Base-by-base conservation (phyloP, 2,797 vertebrate species). In the Halcyon badia region DNA sequence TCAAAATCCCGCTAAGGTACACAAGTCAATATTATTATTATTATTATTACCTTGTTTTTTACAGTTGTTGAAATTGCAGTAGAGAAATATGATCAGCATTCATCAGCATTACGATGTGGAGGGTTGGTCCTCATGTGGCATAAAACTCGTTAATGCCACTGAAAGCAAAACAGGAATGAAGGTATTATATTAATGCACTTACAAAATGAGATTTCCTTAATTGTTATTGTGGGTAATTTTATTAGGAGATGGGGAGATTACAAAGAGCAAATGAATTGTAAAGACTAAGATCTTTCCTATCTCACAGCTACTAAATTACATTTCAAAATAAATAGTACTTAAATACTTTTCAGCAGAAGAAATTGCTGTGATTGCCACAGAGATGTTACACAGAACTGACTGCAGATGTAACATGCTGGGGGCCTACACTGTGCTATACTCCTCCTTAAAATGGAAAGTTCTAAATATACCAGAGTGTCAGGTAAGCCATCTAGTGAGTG, bases 251-350 rank as follows among this genome's bases (percentile, higher is more conserved):
- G 2, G 9, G 31, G 31, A 92, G 48, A 20, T 94, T 76, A 51
- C 19, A 87, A 25, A 64, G 28, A 90, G 16, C 3, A 60, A 90
- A 90, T 41, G 2, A 92, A 93, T 83, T 79, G 31, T 31, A 66
- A 83, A 92, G 51, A 48, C 62, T 48, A 61, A 52, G 33, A 37
- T 79, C 21, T 72, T 89, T 72, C 54, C n/a, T 86, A 83, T 72
- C 37, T 56, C 87, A 28, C 10, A 90, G 54, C 46, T 89, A 79
- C 56, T 73, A 90, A 90, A 93, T 66, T 89, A 60, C 42, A 58
- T 90, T 90, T 91, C 15, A 56, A 93, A 92, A 87, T 61, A 90
- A 87, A 65, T 62, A 87, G 4, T 33, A 51, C 66, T 93, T 84
- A 87, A 95, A 90, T 64, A 76, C 54, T 80, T 93, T 48, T 66